These are phyloP conservation scores for Sphaerophoria taeniata DNA, from an alignment of 2,888 invertebrate species.

Conservation along the genomic window DNA sequence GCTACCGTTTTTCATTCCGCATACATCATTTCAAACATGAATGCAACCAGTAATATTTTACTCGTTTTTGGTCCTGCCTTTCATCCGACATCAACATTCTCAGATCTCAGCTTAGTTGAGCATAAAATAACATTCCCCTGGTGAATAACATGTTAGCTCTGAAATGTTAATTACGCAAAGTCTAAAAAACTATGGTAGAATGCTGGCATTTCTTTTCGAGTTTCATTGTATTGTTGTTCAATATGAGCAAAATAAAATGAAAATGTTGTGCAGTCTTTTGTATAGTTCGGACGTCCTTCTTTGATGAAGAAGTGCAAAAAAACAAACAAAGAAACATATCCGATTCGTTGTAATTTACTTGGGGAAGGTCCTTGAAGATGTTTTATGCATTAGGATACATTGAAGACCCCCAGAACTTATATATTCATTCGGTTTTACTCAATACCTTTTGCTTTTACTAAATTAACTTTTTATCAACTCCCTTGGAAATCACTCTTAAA, in stretches of 20 bases:
- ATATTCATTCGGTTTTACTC: too few relatives aligned
- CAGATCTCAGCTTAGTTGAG: neutral
- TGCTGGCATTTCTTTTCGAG: neutral
- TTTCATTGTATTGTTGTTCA: neutral
- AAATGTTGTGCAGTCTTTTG: constrained; percentile 2
- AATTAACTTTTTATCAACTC: too few relatives aligned
- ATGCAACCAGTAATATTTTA: constrained; percentile 2
- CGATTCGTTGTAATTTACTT: constrained; percentile 57
- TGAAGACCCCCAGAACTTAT: neutral
- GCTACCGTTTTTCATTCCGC: constrained; percentile 4
- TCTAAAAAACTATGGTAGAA: constrained; percentile 36
- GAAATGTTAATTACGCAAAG: constrained; percentile 69
- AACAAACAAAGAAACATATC: constrained; percentile 25
- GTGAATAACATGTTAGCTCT: constrained; percentile 46
- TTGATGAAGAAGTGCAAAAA: neutral
- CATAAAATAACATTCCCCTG: constrained; percentile 17
- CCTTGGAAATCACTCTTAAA: too few relatives aligned
- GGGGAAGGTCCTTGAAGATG: constrained; percentile 51
- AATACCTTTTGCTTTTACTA: too few relatives aligned
- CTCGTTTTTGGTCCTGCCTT: neutral
- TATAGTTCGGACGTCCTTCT: constrained; percentile 4
- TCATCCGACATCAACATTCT: constrained; percentile 1
- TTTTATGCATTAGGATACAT: neutral
- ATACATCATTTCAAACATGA: constrained; percentile 22
- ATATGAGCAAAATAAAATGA: constrained; percentile 13